These are phyloP conservation scores for Pseudochirops cupreus DNA, from an alignment of 2,797 vertebrate species.

Conservation along the genomic window DNA sequence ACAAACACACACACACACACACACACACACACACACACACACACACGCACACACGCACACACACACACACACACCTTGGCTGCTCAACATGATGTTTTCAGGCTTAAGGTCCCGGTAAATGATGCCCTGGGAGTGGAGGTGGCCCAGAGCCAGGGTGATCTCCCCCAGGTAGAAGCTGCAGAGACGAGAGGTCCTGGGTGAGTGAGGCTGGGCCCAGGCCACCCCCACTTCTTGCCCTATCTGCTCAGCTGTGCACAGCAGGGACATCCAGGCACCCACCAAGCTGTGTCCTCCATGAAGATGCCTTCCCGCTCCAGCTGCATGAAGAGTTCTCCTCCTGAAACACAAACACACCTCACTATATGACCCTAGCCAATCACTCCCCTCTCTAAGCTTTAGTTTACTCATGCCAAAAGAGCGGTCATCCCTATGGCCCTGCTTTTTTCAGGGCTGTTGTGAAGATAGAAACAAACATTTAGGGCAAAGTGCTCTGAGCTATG, in stretches of 20 bases:
- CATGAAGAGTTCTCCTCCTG: conserved; percentile 95
- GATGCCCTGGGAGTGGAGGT: conserved; percentile 93
- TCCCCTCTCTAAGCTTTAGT: not conserved
- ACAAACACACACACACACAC: not conserved
- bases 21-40: not conserved
- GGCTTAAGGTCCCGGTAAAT: conserved; percentile 96
- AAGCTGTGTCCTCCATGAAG: conserved; percentile 95
- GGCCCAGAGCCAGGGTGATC: conserved; percentile 92
- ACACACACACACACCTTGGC: conserved; percentile 86
- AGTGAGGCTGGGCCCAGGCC: accelerated
- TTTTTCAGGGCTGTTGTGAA: conserved; percentile 75
- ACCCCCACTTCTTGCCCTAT: too few species aligned
- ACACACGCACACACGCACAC: not conserved
- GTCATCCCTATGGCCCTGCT: conserved; percentile 67
- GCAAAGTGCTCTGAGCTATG: not conserved
- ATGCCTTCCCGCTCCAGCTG: conserved; percentile 96
- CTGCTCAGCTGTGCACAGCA: not conserved
- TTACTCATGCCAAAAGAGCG: conserved; percentile 53
- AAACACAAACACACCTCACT: conserved; percentile 31
- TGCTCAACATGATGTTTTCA: conserved; percentile 95
- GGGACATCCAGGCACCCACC: conserved; percentile 84
- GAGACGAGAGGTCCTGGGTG: conserved; percentile 24
- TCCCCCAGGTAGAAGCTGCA: conserved; percentile 94
- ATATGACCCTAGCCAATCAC: not conserved
- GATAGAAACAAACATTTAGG: conserved; percentile 67